Base-by-base conservation (phyloP, 2,113 vertebrate species). In the Hiodon alosoides region DNA sequence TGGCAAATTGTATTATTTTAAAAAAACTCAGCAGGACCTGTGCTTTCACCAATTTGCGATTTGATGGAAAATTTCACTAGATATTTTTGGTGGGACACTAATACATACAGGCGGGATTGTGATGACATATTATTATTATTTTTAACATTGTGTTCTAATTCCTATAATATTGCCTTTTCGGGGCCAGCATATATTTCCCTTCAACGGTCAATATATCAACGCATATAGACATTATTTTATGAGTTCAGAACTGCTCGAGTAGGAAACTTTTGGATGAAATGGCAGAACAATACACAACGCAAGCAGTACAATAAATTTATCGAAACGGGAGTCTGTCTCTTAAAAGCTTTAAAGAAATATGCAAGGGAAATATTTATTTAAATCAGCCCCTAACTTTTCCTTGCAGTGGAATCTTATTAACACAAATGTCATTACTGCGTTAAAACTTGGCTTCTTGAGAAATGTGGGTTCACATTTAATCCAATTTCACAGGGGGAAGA, bases 331-430 rank as follows among this genome's bases (percentile, higher is more conserved):
- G 76, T 80, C 84, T 82, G 86, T 85, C 69, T 6, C 69, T 78
- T 82, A 86, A 77, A 76, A 88, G 83, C 85, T 87, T 85, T 88
- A 86, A 74, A 81, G 80, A 86, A 78, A 78, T 86, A 83, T 85
- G 80, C 78, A 82, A 74, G 78, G 79, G 74, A 76, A 80, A 46
- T 58, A 75, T 81, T 85, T 79, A 69, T 83, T 83, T 77, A 69
- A 76, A 14, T 3, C 0, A 50, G 9, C 11, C 83, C 81, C 31
- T 31, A 31, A 83, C 85, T 86, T 84, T 86, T 81, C 86, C 60
- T 80, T 82, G 81, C 87, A 81, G 80, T 85, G 83, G 79, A 82
- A 86, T 82, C 76, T 80, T 85, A 84, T 83, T 77, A 13, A 74
- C 71, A 74, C 76, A 83, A 86, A 85, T 84, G 84, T 87, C 76